phyloP scores from a whole-genome alignment of 1,140 invertebrate species.

The Drosophila truncata region DNA sequence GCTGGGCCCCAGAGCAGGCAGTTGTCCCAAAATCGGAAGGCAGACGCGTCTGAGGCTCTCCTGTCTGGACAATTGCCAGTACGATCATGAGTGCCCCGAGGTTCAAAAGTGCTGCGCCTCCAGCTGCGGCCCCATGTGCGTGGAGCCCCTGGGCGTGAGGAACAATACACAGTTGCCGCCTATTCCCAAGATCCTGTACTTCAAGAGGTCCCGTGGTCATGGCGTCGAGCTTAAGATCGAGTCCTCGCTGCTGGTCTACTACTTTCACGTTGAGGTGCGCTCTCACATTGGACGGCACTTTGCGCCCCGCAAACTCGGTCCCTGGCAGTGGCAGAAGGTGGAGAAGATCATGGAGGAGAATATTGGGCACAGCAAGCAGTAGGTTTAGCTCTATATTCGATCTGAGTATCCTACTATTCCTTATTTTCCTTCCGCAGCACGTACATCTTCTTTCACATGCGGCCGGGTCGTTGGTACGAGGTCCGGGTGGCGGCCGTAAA shows the following conservation, averaged over 20 bases:
- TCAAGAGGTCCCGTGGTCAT: constrained; percentile 67
- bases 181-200: constrained; percentile 73
- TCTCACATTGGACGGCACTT: constrained; percentile 87
- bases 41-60: constrained; percentile 65
- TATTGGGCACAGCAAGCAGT: constrained; percentile 59
- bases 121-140: constrained; percentile 88
- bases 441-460: constrained; percentile 87
- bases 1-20: constrained; percentile 62
- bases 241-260: constrained; percentile 70
- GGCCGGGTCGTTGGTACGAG: constrained; percentile 91
- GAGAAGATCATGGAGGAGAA: constrained; percentile 75
- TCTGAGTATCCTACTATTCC: not conserved
- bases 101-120: constrained; percentile 89
- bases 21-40: constrained; percentile 57
- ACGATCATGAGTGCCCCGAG: constrained; percentile 88
- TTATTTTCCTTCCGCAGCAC: constrained; percentile 63
- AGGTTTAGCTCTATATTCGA: constrained; percentile 16
- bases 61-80: constrained; percentile 88
- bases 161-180: constrained; percentile 76
- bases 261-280: constrained; percentile 86
- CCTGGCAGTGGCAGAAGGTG: constrained; percentile 86
- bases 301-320: constrained; percentile 85
- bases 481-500: constrained; percentile 91
- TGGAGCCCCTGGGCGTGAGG: constrained; percentile 87
- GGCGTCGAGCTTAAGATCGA: constrained; percentile 80